Evolutionary conservation across 2,113 vertebrate genomes (phyloP).

Genomic region (Hippocampus comes): DNA sequence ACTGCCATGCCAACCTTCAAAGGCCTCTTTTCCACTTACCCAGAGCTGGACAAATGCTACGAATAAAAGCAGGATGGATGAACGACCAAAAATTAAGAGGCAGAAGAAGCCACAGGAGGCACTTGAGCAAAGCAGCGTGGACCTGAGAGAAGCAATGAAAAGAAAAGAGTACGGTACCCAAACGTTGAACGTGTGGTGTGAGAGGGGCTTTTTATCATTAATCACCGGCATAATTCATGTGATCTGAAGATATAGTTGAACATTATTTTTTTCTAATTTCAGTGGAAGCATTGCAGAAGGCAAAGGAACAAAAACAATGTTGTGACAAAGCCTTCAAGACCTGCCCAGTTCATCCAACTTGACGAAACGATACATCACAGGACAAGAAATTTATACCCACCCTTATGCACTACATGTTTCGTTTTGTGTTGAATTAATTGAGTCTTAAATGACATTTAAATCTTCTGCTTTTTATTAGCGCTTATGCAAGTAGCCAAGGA

Average conservation of each 20-base stretch:
- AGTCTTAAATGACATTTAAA: constrained; percentile 9
- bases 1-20: constrained; percentile 64
- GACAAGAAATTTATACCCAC: neutral
- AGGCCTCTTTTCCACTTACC: constrained; percentile 35
- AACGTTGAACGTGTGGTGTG: constrained; percentile 8
- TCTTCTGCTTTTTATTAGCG: constrained; percentile 4
- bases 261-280: constrained; percentile 11
- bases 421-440: constrained; percentile 3
- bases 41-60: constrained; percentile 41
- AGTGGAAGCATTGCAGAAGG: neutral
- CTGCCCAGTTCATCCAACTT: constrained; percentile 22
- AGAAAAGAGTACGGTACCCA: neutral
- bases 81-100: constrained; percentile 28
- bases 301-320: constrained; percentile 33
- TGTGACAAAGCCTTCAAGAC: constrained; percentile 22
- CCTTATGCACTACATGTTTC: neutral
- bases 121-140: constrained; percentile 23
- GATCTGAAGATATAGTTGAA: constrained; percentile 60
- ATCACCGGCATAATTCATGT: constrained; percentile 44
- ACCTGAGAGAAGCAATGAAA: constrained; percentile 1
- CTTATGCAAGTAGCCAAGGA: constrained; percentile 12
- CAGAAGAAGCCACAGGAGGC: constrained; percentile 36
- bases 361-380: neutral
- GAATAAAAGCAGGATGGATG: constrained; percentile 37
- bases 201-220: constrained; percentile 7